Base-by-base conservation (phyloP, 1,140 invertebrate genomes). In the Zaprionus lachaisei region DNA sequence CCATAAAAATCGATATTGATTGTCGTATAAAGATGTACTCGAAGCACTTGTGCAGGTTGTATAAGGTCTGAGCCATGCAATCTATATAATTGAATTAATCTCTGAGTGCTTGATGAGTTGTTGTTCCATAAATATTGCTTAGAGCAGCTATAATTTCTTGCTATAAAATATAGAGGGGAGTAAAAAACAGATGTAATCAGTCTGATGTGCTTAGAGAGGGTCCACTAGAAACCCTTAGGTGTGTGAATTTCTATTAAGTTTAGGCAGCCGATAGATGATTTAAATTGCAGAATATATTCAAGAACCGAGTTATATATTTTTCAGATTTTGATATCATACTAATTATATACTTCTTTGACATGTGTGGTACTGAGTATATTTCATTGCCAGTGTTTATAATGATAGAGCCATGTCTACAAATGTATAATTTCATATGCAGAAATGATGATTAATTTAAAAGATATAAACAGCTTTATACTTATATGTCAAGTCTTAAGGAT, bases 41-140 rank as follows among this genome's bases (percentile, higher is more conserved):
- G 20, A n/a, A 41, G 15, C 38, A 49, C 17, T 49, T 22, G 7
- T 9, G 20, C 47, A 49, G 47, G 47, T 51, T 51, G 20, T 51
- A 51, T 51, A 51, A 51, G 20, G 47, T 0, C 1, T 51, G 20
- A 12, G 11, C 47, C 0, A 22, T 2, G 47, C 47, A 22, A 51
- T 51, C 17, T 22, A 51, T 51, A 51, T 22, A 51, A 51, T 24
- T 24, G 17, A 51, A 24, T 49, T 20, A 51, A 51, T 51, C 47
- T 24, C 12, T 24, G 47, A 51, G 3, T 51, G 20, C 20, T 24
- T 51, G 9, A 24, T 51, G 47, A 4, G 20, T 49, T 24, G 47
- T 24, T 12, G 47, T 51, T 20, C 47, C 11, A 51, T 51, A 51
- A 51, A 11, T 4, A 20, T 22, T 49, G n/a, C n/a, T 9, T 49